Conservation (phyloP, 2,888 invertebrate genomes). For the Acronicta aceris region DNA sequence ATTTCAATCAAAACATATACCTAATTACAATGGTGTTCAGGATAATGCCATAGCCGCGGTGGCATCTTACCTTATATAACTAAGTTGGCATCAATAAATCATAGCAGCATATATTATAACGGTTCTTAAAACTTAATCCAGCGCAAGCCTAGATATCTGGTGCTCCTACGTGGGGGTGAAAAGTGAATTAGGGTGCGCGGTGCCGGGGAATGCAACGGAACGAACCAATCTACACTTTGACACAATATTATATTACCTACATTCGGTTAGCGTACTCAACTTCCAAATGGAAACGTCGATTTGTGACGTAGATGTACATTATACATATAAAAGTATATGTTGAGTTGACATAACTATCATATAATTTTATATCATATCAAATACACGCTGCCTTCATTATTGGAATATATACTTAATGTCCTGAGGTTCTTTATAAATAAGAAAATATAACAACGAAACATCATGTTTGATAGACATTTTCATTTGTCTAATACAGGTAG, state of each 20-base stretch:
- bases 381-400: background rate
- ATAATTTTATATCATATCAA: too few species aligned
- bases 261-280: constrained; percentile 15
- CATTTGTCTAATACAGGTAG: background rate
- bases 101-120: too few species aligned
- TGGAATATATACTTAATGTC: background rate
- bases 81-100: too few species aligned
- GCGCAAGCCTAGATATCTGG: background rate
- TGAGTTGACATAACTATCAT: too few species aligned
- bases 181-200: constrained; percentile 31
- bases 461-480: background rate
- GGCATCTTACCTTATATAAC: too few species aligned
- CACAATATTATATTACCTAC: constrained; percentile 24
- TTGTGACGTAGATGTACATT: background rate
- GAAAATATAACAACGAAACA: background rate
- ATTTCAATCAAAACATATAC: too few species aligned
- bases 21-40: too few species aligned
- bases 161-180: constrained; percentile 17
- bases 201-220: constrained; percentile 4
- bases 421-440: background rate
- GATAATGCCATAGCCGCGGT: too few species aligned
- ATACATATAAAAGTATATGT: too few species aligned
- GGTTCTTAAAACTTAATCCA: too few species aligned
- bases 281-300: constrained; percentile 1
- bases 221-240: constrained; percentile 15